These are phyloP conservation scores for Coleophora deauratella DNA, from an alignment of 2,888 invertebrate genomes.

Conservation along the genomic window DNA sequence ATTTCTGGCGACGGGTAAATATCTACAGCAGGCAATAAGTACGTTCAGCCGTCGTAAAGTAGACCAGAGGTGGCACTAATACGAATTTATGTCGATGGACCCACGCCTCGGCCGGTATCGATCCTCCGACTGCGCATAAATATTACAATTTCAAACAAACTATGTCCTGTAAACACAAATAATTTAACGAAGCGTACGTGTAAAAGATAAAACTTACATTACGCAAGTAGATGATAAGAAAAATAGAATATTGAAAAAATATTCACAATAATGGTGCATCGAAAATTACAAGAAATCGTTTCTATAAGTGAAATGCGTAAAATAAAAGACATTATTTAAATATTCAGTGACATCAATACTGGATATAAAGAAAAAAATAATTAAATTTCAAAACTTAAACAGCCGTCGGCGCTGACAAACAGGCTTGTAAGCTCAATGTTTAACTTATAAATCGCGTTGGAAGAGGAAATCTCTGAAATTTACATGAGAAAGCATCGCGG, in stretches of 20 bases:
- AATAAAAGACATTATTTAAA: no score
- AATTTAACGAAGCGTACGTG: no score
- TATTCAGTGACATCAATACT: no score
- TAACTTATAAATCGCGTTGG: constrained; percentile 56
- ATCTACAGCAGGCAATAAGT: constrained; percentile 58
- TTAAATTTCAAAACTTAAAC: not conserved
- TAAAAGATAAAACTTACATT: no score
- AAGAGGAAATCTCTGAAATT: constrained; percentile 56
- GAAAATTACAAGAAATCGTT: no score
- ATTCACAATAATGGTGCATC: no score
- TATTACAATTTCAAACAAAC: constrained; percentile 58
- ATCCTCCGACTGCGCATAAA: constrained; percentile 55
- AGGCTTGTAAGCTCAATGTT: constrained; percentile 33
- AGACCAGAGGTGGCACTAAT: constrained; percentile 71
- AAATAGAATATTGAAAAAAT: no score
- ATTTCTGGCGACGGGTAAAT: constrained; percentile 46
- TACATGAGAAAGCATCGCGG: constrained; percentile 52
- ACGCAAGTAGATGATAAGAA: no score
- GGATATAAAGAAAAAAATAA: no score
- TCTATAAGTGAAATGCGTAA: no score
- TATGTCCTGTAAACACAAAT: constrained; percentile 17
- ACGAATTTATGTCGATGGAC: constrained; percentile 70
- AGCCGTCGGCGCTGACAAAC: constrained; percentile 18
- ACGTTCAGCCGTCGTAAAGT: constrained; percentile 64
- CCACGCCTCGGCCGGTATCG: constrained; percentile 47